These are phyloP conservation scores for Dolichallabes microphthalmus DNA, from an alignment of 2,113 vertebrate genomes.

Conservation along the genomic window DNA sequence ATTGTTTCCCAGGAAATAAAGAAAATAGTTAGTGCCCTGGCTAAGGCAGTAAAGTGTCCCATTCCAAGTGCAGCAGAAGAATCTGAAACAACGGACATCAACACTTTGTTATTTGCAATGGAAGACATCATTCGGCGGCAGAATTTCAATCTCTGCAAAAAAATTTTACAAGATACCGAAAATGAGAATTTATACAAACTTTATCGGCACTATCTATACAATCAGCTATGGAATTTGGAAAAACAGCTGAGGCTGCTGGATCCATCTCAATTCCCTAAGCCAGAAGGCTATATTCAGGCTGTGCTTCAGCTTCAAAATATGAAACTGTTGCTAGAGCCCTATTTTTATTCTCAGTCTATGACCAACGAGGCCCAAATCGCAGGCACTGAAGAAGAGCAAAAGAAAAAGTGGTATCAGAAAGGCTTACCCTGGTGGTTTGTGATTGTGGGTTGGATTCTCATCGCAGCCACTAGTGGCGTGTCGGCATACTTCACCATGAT, in stretches of 20 bases:
- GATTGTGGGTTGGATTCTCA: slow-evolving; percentile 86
- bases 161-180: slow-evolving; percentile 69
- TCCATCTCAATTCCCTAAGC: slow-evolving; percentile 71
- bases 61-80: slow-evolving; percentile 60
- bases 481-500: slow-evolving; percentile 92
- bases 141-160: slow-evolving; percentile 72
- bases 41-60: slow-evolving; percentile 78
- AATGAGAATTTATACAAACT: slow-evolving; percentile 59
- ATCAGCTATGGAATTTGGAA: slow-evolving; percentile 82
- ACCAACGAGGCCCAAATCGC: slow-evolving; percentile 59
- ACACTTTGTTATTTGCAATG: slow-evolving; percentile 79
- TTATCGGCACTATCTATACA: slow-evolving; percentile 78
- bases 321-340: slow-evolving; percentile 75
- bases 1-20: slow-evolving; percentile 77
- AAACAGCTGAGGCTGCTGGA: slow-evolving; percentile 79
- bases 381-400: slow-evolving; percentile 56
- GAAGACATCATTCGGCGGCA: slow-evolving; percentile 83
- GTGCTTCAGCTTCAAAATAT: slow-evolving; percentile 81
- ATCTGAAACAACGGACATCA: slow-evolving; percentile 77
- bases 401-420: slow-evolving; percentile 70
- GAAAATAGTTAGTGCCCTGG: slow-evolving; percentile 81
- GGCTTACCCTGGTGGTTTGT: slow-evolving; percentile 93
- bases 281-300: slow-evolving; percentile 76
- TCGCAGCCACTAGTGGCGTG: slow-evolving; percentile 78
- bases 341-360: slow-evolving; percentile 60